Evolutionary conservation across 2,113 vertebrate species (phyloP), one percentile per base, ranked within the genome.

Genomic region (Antechinus flavipes): DNA sequence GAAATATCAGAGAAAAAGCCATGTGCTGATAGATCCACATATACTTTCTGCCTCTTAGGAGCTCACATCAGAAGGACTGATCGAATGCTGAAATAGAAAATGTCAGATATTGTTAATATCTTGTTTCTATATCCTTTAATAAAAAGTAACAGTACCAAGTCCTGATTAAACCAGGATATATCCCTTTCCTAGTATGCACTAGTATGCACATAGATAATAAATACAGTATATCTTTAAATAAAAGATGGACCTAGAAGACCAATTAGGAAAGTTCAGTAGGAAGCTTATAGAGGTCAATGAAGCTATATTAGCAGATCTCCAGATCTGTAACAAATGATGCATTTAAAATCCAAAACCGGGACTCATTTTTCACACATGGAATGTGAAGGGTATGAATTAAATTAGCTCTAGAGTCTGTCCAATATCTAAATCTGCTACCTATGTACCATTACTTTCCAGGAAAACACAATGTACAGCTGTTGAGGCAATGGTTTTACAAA

Each of bases 61-160:
- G 89, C 61, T 96, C 97, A 98, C 76, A 98, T 96, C 0, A 8
- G 1, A 93, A 98, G 97, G 94, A 98, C 94, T 11, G 27, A 98
- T 94, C 98, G 93, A 92, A 99, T 98, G 56, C 98, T 98, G 97
- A 93, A 98, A 96, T 42, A 92, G 0, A 94, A 98, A 97, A 96
- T 2, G 46, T 56, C 11, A 61, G 5, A 25, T 98, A 91, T 19
- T 84, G 7, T 95, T 94, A 97, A 93, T 92, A 42, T 90, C 93
- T 55, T 94, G 58, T 92, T 93, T 26, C 23, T n/a, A 2, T 26
- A 61, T 47, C 4, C 93, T 92, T 92, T 23, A 91, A 92, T 68
- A 16, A 58, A 94, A 27, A 90, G 89, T 56, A 26, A 19, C 56
- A 93, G 56, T 84, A 42, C n/a, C 1, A 84, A n/a, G 7, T 84